phyloP scores from a whole-genome alignment of 2,888 invertebrate species.

The Drosophila ezoana region DNA sequence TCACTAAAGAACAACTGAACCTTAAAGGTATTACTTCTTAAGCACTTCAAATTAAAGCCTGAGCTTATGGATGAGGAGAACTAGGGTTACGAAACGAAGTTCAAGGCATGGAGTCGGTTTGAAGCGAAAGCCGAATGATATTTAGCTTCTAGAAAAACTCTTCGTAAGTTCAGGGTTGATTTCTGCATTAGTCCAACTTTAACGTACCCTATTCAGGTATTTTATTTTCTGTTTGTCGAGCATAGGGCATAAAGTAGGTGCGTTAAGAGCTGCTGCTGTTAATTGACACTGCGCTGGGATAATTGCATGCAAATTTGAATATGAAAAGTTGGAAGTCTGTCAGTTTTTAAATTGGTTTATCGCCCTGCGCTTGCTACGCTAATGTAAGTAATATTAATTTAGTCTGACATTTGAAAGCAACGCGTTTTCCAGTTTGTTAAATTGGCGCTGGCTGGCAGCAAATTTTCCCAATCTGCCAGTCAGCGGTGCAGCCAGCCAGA shows the following conservation, averaged over 20 bases:
- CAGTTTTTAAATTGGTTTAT: conserved; percentile 8
- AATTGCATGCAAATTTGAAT: conserved; percentile 5
- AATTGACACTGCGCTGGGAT: neutral
- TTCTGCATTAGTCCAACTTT: neutral
- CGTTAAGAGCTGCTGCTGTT: neutral
- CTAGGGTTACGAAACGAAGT: no score
- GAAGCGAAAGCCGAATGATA: neutral
- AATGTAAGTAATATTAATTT: conserved; percentile 10
- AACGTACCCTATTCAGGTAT: neutral
- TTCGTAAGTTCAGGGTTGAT: no score
- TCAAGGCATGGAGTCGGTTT: no score
- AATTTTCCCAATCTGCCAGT: neutral
- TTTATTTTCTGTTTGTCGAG: neutral
- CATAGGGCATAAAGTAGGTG: neutral
- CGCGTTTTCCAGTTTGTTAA: conserved; percentile 14
- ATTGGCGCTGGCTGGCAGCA: conserved; percentile 1
- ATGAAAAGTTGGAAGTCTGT: neutral
- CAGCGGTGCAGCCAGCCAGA: neutral
- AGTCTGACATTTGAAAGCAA: conserved; percentile 4
- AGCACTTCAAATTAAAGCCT: no score
- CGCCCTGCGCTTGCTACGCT: neutral
- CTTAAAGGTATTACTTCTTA: no score
- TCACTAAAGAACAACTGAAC: no score
- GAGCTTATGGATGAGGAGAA: no score
- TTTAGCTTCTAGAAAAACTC: neutral